Evolutionary conservation across 2,797 vertebrate species (phyloP).

Genomic region (Labroides dimidiatus): DNA sequence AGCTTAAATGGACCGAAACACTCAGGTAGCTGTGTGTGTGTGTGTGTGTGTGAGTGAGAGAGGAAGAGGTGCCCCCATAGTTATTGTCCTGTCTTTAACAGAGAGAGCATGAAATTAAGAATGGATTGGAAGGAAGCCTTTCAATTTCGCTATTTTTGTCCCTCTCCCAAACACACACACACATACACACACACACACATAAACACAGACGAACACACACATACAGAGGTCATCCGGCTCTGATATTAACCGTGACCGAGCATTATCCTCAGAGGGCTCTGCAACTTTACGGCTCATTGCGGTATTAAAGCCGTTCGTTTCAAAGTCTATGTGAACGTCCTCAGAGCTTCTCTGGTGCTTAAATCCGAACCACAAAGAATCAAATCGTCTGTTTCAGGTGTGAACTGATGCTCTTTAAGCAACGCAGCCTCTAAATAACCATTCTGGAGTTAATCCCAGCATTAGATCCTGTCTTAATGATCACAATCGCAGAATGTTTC

Average conservation of each 20-base stretch:
- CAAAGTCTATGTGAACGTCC: constrained; percentile 22
- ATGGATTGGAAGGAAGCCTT: constrained; percentile 28
- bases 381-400: constrained; percentile 41
- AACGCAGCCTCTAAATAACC: constrained; percentile 27
- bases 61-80: neutral
- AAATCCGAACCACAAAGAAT: constrained; percentile 23
- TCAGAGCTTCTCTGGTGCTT: constrained; percentile 33
- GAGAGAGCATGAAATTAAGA: constrained; percentile 43
- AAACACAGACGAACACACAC: constrained; percentile 5
- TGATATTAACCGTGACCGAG: constrained; percentile 33
- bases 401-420: constrained; percentile 34
- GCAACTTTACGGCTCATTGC: constrained; percentile 42
- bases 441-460: constrained; percentile 14
- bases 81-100: constrained; percentile 15
- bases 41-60: neutral
- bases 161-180: constrained; percentile 5
- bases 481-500: too few relatives aligned
- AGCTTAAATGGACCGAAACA: constrained; percentile 98
- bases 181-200: constrained; percentile 22
- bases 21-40: constrained; percentile 84
- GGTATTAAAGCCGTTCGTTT: constrained; percentile 39
- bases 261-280: constrained; percentile 45
- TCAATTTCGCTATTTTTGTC: constrained; percentile 14
- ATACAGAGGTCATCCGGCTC: constrained; percentile 18
- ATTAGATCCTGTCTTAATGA: constrained; percentile 7